Percentiles rank a stretch among this genome's conserved stretches.
phyloP scores from a whole-genome alignment of 2,113 vertebrate species.

The Brachionichthys hirsutus region DNA sequence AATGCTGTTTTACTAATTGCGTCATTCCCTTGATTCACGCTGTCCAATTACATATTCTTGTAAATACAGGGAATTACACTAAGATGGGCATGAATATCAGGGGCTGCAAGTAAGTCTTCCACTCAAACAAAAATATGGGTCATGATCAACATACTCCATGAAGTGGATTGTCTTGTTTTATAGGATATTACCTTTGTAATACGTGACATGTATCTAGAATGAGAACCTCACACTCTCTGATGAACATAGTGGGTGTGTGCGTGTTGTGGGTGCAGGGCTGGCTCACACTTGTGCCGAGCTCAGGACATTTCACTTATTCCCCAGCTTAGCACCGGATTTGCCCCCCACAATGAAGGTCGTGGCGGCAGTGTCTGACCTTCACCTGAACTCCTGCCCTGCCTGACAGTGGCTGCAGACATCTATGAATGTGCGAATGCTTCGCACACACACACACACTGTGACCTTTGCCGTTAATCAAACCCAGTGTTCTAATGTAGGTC shows the following conservation, averaged over 20 bases:
- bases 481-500: not conserved
- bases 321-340: constrained; percentile 88
- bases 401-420: constrained; percentile 31
- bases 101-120: no score
- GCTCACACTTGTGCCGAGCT: constrained; percentile 82
- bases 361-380: constrained; percentile 83
- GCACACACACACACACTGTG: constrained; percentile 7
- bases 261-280: constrained; percentile 14
- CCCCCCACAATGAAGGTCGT: constrained; percentile 83
- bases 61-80: constrained; percentile 17
- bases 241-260: constrained; percentile 22
- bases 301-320: constrained; percentile 84
- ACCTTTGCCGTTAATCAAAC: constrained; percentile 3
- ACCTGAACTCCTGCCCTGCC: constrained; percentile 75
- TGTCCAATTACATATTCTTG: constrained; percentile 39
- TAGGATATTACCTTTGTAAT: not conserved
- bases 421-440: not conserved
- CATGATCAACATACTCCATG: not conserved
- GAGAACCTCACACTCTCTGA: constrained; percentile 7
- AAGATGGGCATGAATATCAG: constrained; percentile 29
- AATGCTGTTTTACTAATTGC: not conserved
- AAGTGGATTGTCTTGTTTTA: not conserved
- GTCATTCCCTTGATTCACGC: constrained; percentile 10
- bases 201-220: not conserved
- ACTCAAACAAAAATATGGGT: no score